Evolutionary conservation across 92 coral and sea anemone species (phyloP).

Genomic region (Chrysogorgia sp.): DNA sequence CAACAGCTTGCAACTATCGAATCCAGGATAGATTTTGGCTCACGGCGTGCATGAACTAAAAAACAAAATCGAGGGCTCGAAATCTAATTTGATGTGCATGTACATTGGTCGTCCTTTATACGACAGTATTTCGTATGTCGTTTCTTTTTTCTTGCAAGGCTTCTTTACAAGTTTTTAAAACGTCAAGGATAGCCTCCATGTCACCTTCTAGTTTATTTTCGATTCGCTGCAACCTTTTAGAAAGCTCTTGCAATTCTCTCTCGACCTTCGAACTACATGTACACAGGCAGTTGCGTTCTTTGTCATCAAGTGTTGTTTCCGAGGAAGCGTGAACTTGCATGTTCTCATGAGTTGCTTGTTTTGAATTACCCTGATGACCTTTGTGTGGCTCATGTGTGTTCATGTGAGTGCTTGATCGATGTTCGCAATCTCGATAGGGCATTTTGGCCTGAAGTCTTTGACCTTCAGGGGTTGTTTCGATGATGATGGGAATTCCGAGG

Average conservation of each 20-base stretch:
- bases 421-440: neutral
- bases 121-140: slow-evolving; percentile 11
- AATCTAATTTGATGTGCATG: too few relatives aligned
- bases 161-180: slow-evolving; percentile 54
- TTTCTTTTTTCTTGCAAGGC: slow-evolving; percentile 3
- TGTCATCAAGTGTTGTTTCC: neutral
- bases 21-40: too few relatives aligned
- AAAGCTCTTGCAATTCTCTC: slow-evolving; percentile 63
- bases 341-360: neutral
- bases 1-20: too few relatives aligned
- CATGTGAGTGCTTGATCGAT: neutral
- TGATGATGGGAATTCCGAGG: slow-evolving; percentile 30
- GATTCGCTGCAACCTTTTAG: slow-evolving; percentile 68
- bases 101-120: slow-evolving; percentile 9
- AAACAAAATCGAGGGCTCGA: too few relatives aligned
- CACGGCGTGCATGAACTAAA: too few relatives aligned
- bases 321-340: neutral
- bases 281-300: neutral
- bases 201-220: slow-evolving; percentile 74
- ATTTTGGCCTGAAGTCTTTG: slow-evolving; percentile 6
- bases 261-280: slow-evolving; percentile 56
- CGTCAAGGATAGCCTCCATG: slow-evolving; percentile 70
- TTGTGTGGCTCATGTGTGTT: neutral
- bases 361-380: neutral
- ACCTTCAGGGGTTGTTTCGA: slow-evolving; percentile 44